A percentile compares a stretch with the other conserved stretches of the same genome.
phyloP scores from a whole-genome alignment of 2,113 vertebrate genomes.

The Hystrix cristata region DNA sequence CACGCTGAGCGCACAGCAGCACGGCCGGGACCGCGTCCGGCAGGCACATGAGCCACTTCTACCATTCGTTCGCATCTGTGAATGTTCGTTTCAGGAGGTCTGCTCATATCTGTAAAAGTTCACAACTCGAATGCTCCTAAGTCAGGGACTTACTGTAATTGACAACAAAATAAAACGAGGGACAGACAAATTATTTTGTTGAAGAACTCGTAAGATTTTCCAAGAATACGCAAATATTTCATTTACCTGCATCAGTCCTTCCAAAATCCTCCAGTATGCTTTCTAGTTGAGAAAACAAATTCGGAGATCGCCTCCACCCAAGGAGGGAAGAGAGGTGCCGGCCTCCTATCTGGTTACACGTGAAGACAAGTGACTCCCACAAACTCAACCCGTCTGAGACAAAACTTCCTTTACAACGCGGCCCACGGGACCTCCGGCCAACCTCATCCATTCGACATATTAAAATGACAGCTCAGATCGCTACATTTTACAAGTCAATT shows the following conservation, averaged over 20 bases:
- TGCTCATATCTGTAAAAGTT: neutral
- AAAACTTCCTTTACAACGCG: neutral
- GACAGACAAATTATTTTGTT: neutral
- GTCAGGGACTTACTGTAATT: neutral
- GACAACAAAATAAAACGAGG: neutral
- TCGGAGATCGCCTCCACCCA: neutral
- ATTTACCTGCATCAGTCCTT: neutral
- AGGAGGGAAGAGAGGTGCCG: no score
- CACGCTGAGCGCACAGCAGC: no score
- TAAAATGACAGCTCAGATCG: neutral
- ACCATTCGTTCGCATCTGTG: neutral
- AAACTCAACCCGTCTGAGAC: neutral
- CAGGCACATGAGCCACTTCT: neutral
- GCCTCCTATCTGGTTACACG: neutral
- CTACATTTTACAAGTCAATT: neutral
- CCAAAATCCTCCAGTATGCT: neutral
- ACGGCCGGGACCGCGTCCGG: rapidly evolving
- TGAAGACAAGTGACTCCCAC: neutral
- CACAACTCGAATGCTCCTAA: neutral
- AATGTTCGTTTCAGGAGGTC: neutral
- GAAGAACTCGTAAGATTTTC: neutral
- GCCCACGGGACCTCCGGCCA: neutral
- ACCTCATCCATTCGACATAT: neutral
- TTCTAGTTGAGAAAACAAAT: neutral
- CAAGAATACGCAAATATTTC: neutral